phyloP scores from a whole-genome alignment of 1,140 invertebrate species.

The Charaxes varanes region DNA sequence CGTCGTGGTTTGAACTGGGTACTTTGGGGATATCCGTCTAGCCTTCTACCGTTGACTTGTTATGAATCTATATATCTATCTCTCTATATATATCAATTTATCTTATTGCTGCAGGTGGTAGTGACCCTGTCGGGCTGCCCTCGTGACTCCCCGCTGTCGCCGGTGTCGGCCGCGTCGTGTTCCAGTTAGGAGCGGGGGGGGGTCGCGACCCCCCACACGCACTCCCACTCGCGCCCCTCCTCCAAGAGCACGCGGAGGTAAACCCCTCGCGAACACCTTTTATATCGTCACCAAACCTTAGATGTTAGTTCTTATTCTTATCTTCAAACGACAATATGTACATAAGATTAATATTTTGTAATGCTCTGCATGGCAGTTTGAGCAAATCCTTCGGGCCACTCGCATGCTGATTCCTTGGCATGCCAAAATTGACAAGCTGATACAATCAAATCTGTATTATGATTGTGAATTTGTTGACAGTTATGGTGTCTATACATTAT shows the following conservation, averaged over 20 bases:
- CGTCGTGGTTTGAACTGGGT: too few species aligned
- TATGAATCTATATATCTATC: too few species aligned
- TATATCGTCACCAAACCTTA: slow-evolving; percentile 45
- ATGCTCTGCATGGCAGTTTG: slow-evolving; percentile 46
- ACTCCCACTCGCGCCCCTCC: slow-evolving; percentile 70
- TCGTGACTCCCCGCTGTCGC: slow-evolving; percentile 86
- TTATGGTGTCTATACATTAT: too few species aligned
- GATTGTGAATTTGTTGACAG: too few species aligned
- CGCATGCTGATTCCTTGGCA: slow-evolving; percentile 7
- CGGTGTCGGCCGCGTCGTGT: slow-evolving; percentile 89
- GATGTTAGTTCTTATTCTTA: slow-evolving; percentile 66
- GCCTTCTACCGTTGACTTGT: too few species aligned
- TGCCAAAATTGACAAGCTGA: neutral
- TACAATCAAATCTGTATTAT: too few species aligned
- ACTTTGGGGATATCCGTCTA: too few species aligned
- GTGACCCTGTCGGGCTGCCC: slow-evolving; percentile 93
- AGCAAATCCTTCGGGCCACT: slow-evolving; percentile 11
- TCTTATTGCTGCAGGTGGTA: slow-evolving; percentile 82
- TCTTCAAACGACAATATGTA: slow-evolving; percentile 75
- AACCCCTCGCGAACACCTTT: slow-evolving; percentile 43
- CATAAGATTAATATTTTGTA: slow-evolving; percentile 74
- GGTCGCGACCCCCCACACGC: slow-evolving; percentile 69
- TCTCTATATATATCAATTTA: too few species aligned
- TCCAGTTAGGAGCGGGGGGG: slow-evolving; percentile 85
- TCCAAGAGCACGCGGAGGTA: slow-evolving; percentile 71